Evolutionary conservation across 2,113 vertebrate species (phyloP).

Genomic region (Tretioscincus oriximinensis): DNA sequence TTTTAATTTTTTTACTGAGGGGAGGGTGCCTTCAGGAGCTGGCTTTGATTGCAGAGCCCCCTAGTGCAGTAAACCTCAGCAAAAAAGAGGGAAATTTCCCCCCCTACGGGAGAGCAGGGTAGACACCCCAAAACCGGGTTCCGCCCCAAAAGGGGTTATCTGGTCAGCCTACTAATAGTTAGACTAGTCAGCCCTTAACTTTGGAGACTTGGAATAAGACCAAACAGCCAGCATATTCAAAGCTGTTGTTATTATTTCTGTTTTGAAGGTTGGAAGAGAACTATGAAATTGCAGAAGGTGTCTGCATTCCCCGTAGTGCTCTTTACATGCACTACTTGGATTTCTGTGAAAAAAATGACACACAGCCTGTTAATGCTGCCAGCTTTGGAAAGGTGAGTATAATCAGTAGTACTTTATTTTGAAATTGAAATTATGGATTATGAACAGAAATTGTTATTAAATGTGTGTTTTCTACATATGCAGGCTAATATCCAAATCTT

Average conservation of each 20-base stretch:
- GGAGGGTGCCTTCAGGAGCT: too few relatives aligned
- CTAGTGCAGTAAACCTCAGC: too few relatives aligned
- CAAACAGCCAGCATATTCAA: constrained; percentile 61
- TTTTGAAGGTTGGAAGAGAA: constrained; percentile 94
- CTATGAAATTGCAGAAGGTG: constrained; percentile 98
- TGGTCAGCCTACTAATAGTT: too few relatives aligned
- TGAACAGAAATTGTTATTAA: neutral
- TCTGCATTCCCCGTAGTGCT: constrained; percentile 96
- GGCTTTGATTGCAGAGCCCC: too few relatives aligned
- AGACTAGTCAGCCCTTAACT: constrained; percentile 3
- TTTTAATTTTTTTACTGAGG: too few relatives aligned
- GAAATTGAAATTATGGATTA: neutral
- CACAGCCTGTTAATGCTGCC: constrained; percentile 96
- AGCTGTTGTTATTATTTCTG: constrained; percentile 52
- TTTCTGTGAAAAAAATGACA: constrained; percentile 98
- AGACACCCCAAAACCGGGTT: too few relatives aligned
- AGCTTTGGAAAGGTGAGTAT: constrained; percentile 95
- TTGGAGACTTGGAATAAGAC: constrained; percentile 19
- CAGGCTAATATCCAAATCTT: neutral
- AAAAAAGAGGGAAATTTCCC: too few relatives aligned
- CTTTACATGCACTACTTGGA: constrained; percentile 99
- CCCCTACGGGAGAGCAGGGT: too few relatives aligned
- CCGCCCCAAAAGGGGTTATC: too few relatives aligned
- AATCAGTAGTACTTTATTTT: neutral
- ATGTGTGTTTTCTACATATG: neutral